phyloP scores from a whole-genome alignment of 92 coral and sea anemone genomes.

The Heliopora coerulea region DNA sequence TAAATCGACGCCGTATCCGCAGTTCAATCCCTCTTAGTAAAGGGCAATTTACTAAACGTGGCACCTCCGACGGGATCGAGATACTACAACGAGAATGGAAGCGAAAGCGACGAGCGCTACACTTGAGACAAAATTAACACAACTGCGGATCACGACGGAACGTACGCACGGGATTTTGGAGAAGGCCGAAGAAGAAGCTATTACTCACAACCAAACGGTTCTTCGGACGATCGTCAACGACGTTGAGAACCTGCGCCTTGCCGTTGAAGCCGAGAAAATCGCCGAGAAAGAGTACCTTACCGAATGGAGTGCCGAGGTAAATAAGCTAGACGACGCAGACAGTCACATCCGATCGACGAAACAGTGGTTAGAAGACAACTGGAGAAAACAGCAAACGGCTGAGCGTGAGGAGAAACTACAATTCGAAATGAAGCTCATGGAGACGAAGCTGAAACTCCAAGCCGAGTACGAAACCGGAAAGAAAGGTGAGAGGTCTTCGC shows the following conservation, averaged over 20 bases:
- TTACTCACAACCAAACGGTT: constrained; percentile 25
- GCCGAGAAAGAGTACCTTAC: constrained; percentile 24
- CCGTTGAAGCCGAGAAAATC: constrained; percentile 44
- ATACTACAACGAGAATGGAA: not conserved
- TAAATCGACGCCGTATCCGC: not conserved
- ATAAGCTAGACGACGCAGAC: constrained; percentile 24
- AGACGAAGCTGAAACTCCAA: constrained; percentile 17
- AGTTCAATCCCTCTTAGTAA: not conserved
- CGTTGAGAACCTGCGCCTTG: constrained; percentile 31
- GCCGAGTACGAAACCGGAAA: not conserved
- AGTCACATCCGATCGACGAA: not conserved
- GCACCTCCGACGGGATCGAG: constrained; percentile 63
- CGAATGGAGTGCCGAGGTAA: constrained; percentile 32
- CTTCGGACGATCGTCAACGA: constrained; percentile 18
- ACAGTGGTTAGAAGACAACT: constrained; percentile 5
- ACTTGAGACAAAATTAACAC: constrained; percentile 40
- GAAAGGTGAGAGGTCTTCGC: not conserved
- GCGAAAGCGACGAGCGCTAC: not conserved
- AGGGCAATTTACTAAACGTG: constrained; percentile 47
- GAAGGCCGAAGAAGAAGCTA: constrained; percentile 33
- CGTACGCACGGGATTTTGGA: constrained; percentile 45
- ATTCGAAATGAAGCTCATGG: constrained; percentile 24
- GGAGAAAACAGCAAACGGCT: constrained; percentile 1
- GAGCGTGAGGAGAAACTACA: constrained; percentile 14
- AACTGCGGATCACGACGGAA: constrained; percentile 42